Conservation (phyloP, 2,797 vertebrate genomes). For the Anas acuta region DNA sequence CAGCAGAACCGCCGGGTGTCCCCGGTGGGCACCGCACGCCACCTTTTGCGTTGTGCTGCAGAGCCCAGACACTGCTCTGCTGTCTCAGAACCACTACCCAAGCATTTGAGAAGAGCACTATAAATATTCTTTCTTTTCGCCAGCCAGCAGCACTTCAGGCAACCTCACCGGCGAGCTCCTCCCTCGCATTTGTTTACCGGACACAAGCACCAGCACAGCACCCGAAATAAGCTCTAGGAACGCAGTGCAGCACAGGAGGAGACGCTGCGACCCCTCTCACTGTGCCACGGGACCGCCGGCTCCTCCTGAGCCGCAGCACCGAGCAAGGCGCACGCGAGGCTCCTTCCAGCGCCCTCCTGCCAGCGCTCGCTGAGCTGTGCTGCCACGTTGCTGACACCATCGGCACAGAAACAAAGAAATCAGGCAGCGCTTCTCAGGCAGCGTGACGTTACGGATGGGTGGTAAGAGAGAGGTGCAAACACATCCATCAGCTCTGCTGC, state of each 20-base stretch:
- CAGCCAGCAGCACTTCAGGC: too few relatives aligned
- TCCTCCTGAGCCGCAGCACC: not conserved
- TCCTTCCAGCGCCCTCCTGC: not conserved
- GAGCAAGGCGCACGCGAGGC: rapidly evolving
- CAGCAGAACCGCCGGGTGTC: rapidly evolving
- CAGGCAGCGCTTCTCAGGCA: not conserved
- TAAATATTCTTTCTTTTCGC: too few relatives aligned
- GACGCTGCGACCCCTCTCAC: too few relatives aligned
- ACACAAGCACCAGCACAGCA: rapidly evolving
- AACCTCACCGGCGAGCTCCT: too few relatives aligned
- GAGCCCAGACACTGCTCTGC: rapidly evolving
- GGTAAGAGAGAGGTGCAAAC: too few relatives aligned
- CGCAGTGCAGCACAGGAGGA: rapidly evolving
- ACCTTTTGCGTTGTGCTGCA: rapidly evolving
- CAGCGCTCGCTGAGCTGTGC: rapidly evolving
- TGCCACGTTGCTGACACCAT: rapidly evolving
- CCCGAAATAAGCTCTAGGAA: rapidly evolving
- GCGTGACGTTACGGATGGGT: rapidly evolving
- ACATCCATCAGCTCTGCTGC: too few relatives aligned
- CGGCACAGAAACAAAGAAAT: not conserved
- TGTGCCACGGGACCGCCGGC: too few relatives aligned
- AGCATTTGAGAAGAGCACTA: too few relatives aligned
- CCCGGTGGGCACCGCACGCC: not conserved
- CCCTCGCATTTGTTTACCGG: too few relatives aligned
- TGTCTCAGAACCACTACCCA: too few relatives aligned